Conservation (phyloP, 2,888 invertebrate genomes). For the Unio delphinus region DNA sequence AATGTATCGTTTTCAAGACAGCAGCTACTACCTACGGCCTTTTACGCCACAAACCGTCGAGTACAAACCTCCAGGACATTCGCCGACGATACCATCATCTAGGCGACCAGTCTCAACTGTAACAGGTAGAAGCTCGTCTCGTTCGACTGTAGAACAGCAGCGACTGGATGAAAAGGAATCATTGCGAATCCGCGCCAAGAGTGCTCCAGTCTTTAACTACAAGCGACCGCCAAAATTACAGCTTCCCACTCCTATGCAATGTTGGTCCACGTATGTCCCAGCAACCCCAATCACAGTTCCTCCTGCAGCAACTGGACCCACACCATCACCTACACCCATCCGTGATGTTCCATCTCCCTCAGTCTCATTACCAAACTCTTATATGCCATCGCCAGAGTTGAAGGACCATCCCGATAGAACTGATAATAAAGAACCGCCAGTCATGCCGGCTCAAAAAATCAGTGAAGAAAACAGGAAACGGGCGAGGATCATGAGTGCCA, state of each 20-base stretch:
- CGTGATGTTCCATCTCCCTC: slow-evolving; percentile 9
- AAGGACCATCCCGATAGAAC: background rate
- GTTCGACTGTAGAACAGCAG: background rate
- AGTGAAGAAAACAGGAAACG: slow-evolving; percentile 3
- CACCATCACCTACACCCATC: slow-evolving; percentile 10
- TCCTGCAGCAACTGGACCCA: slow-evolving; percentile 12
- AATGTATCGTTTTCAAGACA: slow-evolving; percentile 50
- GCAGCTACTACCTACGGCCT: slow-evolving; percentile 49
- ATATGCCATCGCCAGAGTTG: background rate
- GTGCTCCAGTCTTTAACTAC: slow-evolving; percentile 51
- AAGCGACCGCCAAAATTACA: slow-evolving; percentile 44
- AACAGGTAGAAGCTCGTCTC: slow-evolving; percentile 7
- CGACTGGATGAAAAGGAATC: background rate
- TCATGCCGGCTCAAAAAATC: background rate
- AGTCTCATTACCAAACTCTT: too few relatives aligned
- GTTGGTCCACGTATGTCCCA: slow-evolving; percentile 50
- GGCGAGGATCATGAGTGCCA: slow-evolving; percentile 42
- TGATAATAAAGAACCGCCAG: background rate
- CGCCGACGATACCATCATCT: slow-evolving; percentile 22
- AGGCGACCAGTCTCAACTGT: slow-evolving; percentile 25
- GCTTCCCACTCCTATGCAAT: slow-evolving; percentile 55
- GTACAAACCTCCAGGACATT: slow-evolving; percentile 13
- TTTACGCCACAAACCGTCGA: slow-evolving; percentile 27
- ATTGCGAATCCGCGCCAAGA: slow-evolving; percentile 36
- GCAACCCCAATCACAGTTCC: slow-evolving; percentile 45